Evolutionary conservation across 2,888 invertebrate genomes (phyloP), one percentile per base, ranked within the genome.

Genomic region (Boloria euphrosyne): DNA sequence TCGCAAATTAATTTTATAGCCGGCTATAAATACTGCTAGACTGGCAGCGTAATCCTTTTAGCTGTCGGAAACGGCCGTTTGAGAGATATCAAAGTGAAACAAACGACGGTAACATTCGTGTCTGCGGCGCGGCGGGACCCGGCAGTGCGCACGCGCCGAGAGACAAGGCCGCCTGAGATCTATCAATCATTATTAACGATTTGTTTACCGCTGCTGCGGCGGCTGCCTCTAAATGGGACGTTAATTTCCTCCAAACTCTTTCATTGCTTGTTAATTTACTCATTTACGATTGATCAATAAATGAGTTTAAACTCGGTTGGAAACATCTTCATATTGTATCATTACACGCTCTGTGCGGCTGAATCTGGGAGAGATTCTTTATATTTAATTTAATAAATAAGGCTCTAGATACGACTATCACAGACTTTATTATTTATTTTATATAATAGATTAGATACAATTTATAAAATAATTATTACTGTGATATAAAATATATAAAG

Each of bases 101-200:
- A 47, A 63, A 55, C 50, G 44, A 55, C 55, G 38, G 38, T 27
- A 57, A 22, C 44, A 22, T n/a, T 57, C n/a, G 22, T 43, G n/a
- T 47, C 22, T 47, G 38, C 18, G 18, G 46, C 22, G 22, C 7
- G 46, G 46, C 22, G 4, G 44, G 55, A 43, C 55, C 55, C 14
- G 18, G 27, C 57, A 7, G 50, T 57, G 57, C 63, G 57, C 63
- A 63, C 63, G 63, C 59, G 65, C 59, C 53, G 53, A 31, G 22
- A 53, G 53, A 18, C 60, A 49, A 60, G 60, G 60, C 49, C 53
- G 22, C 54, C 55, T 47, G 53, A 46, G 62, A 51, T 51, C 61
- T 57, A 66, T 66, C 66, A 66, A 62, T 66, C 66, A 55, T 61
- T 66, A 46, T 50, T 62, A 62, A 62, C 57, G 57, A 52, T 62